phyloP scores from a whole-genome alignment of 1,140 invertebrate species.

The Brachionus angularis region DNA sequence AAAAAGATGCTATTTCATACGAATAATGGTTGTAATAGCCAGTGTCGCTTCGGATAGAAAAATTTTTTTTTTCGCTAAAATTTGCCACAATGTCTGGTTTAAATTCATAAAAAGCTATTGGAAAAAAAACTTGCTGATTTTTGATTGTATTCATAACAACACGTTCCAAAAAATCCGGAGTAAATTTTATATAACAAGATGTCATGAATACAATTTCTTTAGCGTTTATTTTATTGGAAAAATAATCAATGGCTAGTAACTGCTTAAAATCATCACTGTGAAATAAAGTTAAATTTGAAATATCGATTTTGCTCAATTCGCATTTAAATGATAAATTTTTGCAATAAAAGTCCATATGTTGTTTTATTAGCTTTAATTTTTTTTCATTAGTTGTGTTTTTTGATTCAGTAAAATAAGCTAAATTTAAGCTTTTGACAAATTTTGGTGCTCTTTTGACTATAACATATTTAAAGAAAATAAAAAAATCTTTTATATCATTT shows the following conservation, averaged over 20 bases:
- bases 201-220: too few species aligned
- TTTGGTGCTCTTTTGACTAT: too few species aligned
- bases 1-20: neutral
- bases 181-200: too few species aligned
- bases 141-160: neutral
- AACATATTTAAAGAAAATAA: too few species aligned
- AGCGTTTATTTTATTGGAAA: neutral
- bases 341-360: too few species aligned
- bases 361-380: too few species aligned
- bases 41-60: neutral
- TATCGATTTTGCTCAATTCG: neutral
- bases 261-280: slow-evolving; percentile 11
- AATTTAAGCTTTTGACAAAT: too few species aligned
- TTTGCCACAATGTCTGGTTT: neutral
- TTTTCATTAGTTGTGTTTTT: too few species aligned
- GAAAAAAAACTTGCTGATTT: neutral
- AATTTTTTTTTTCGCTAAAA: neutral
- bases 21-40: slow-evolving; percentile 5
- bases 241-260: neutral
- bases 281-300: neutral
- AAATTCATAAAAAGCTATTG: neutral
- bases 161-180: neutral
- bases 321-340: too few species aligned
- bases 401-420: too few species aligned
- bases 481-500: too few species aligned